Evolutionary conservation across 35 echinoderm and acorn worm species (phyloP), one percentile per base, ranked within the genome.

Genomic region (Eucidaris tribuloides): DNA sequence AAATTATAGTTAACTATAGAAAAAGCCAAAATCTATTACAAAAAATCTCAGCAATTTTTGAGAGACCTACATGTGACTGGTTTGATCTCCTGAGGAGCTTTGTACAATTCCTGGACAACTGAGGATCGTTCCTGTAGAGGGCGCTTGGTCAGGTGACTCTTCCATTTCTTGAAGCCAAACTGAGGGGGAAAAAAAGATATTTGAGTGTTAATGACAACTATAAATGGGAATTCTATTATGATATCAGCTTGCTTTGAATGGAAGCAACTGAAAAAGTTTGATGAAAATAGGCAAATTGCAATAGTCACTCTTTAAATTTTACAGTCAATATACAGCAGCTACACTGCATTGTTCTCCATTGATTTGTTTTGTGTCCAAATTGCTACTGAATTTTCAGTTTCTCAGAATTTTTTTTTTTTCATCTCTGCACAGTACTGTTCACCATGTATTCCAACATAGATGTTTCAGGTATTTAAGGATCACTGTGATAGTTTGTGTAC

Each of bases 131-230:
- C 72, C 48, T 87, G 78, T 33, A 97, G 81, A 35, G 94, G 94
- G 7, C 94, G 79, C 54, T 81, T 57, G 34, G 94, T 97, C 25
- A 97, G 57, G 81, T 97, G 94, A 34, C 84, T 83, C 49, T 97
- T 97, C 94, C 94, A 97, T 59, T 97, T 97, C 76, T 97, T 97
- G 80, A 91, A 97, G 62, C 94, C 94, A 88, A 97, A 97, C 94
- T 97, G 46, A 50, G 65, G 62, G 13, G 30, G 54, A 22, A 57
- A 80, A 82, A 83, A 35, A 81, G 14, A 62, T 23, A 29, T 60
- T n/a, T 23, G n/a, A 60, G 4, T 60, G 22, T 5, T n/a, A 29
- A 23, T 60, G 13, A 60, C n/a, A 59, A 20, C n/a, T 20, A 28
- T 59, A 59, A 23, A 59, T 23, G n/a, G 1, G 54, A 24, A 24